Conservation (phyloP, 2,797 vertebrate species). For the Mus caroli region DNA sequence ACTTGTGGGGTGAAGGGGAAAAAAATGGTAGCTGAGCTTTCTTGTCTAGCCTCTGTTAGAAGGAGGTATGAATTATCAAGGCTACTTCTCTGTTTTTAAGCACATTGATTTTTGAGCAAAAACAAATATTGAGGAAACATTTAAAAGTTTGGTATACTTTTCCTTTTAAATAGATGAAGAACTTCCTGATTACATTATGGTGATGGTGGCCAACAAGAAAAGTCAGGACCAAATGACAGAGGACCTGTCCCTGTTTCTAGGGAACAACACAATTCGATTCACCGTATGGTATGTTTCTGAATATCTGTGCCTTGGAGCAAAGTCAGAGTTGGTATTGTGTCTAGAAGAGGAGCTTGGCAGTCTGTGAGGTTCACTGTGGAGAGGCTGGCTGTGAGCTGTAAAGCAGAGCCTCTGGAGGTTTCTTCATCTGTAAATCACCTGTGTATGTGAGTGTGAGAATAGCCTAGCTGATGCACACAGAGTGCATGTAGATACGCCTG, state of each 20-base stretch:
- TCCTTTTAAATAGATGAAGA: constrained; percentile 94
- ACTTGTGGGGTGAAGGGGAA: constrained; percentile 36
- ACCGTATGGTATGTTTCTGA: constrained; percentile 94
- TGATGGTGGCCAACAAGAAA: constrained; percentile 99
- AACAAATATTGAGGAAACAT: constrained; percentile 63
- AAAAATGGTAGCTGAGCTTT: not conserved
- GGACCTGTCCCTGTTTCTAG: constrained; percentile 98
- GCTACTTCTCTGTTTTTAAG: constrained; percentile 46
- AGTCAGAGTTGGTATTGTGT: constrained; percentile 58
- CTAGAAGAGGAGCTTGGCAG: not conserved
- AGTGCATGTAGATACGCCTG: not conserved
- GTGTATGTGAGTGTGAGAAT: not conserved
- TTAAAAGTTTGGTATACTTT: constrained; percentile 78
- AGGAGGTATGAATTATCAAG: constrained; percentile 49
- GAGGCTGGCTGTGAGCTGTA: not conserved
- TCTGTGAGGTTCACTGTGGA: not conserved
- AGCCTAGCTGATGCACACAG: not conserved
- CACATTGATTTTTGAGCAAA: constrained; percentile 50
- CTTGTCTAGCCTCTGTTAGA: not conserved
- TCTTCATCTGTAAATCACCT: not conserved
- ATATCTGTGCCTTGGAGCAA: constrained; percentile 44
- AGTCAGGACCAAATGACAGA: constrained; percentile 98
- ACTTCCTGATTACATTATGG: constrained; percentile 99
- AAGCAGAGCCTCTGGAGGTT: not conserved
- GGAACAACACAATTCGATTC: constrained; percentile 97